Conservation (phyloP, 2,888 invertebrate species). For the Linnaemya tessellans region DNA sequence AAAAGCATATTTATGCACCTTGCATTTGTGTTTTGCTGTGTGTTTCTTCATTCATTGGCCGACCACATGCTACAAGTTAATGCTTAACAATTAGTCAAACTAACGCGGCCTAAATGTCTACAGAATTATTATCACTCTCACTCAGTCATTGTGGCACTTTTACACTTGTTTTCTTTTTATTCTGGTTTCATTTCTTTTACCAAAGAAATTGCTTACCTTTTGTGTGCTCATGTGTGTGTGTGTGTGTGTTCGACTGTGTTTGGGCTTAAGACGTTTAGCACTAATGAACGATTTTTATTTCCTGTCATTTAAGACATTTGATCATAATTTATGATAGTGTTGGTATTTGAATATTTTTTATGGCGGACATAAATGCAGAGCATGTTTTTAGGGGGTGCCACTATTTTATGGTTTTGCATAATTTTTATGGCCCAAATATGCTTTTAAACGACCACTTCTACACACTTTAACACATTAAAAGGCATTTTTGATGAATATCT, state of each 20-base stretch:
- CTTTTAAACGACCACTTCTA: constrained; percentile 19
- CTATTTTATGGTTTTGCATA: constrained; percentile 61
- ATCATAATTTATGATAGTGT: constrained; percentile 66
- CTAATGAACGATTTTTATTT: constrained; percentile 71
- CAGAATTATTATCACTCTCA: constrained; percentile 40
- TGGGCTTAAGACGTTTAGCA: constrained; percentile 67
- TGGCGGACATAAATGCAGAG: constrained; percentile 15
- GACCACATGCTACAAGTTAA: constrained; percentile 72
- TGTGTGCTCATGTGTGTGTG: neutral
- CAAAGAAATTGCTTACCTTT: constrained; percentile 36
- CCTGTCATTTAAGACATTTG: constrained; percentile 69
- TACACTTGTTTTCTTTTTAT: constrained; percentile 33
- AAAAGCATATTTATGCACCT: constrained; percentile 65
- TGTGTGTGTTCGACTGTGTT: neutral
- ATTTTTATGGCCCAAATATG: constrained; percentile 55
- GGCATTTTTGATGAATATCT: constrained; percentile 59
- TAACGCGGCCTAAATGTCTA: constrained; percentile 64
- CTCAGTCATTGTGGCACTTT: constrained; percentile 18
- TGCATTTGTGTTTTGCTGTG: constrained; percentile 42
- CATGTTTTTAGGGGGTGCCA: constrained; percentile 51
- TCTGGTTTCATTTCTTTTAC: constrained; percentile 5
- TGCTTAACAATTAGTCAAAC: constrained; percentile 71
- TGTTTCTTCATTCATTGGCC: constrained; percentile 6
- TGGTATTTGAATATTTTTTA: constrained; percentile 6
- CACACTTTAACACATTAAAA: constrained; percentile 57